Evolutionary conservation across 2,888 invertebrate genomes (phyloP), one percentile per base, ranked within the genome.

Genomic region (Sinodicranocentrus sp.): DNA sequence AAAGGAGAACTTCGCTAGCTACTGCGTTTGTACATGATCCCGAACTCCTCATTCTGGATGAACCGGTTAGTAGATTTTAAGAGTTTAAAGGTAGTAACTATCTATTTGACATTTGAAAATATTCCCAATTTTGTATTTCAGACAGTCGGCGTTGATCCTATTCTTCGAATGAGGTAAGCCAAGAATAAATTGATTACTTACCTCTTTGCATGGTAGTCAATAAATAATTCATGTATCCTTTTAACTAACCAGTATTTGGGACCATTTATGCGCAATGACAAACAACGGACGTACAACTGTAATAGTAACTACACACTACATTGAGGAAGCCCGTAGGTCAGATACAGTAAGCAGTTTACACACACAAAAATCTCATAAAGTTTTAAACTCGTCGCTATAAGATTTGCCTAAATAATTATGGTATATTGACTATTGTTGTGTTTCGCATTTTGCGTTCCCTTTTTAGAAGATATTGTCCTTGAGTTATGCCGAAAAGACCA

Each of bases 61-160:
- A 97, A 91, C 97, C 97, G 28, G 78, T 78, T 61, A 28, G 28
- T 54, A 33, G 33, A 28, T 8, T 17, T n/a, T 33, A 5, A 13
- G 8, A 39, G 10, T 23, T 5, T 44, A 25, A 23, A 44, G 8
- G 26, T 63, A 28, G 28, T 19, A 28, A 28, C 33, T 63, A 15
- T 5, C 2, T 26, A 57, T 1, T 25, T 57, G 25, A 1, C 19
- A 57, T 17, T 33, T 33, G 5, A 33, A 33, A 33, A 33, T 10
- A 33, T 10, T 33, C 10, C 33, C 33, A 6, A 6, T 33, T 10
- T 6, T 10, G 33, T 44, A 23, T 43, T 54, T 26, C 65, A 84
- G 80, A 84, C 80, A 6, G 97, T 97, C 57, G 97, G 97, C 1
- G 97, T 97, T 76, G 97, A 97, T 92, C 97, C 97, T 0, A 92